Conservation (phyloP, 30 jellyfish, hydroid and myxozoan genomes). For the Turritopsis rubra region DNA sequence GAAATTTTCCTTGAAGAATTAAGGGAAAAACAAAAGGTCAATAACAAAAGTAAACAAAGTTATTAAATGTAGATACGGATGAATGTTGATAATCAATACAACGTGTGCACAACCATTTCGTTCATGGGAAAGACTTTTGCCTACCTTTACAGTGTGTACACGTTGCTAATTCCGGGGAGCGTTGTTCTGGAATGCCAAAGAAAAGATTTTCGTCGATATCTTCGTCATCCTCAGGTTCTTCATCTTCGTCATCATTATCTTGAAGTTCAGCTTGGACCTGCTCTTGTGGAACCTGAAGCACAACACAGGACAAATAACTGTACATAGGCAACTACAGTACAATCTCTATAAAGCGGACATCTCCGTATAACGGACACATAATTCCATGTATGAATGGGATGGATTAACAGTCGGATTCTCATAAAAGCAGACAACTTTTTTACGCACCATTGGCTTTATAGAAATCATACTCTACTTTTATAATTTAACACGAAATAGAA, state of each 20-base stretch:
- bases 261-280: slow-evolving; percentile 43
- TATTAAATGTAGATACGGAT: not conserved
- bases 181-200: slow-evolving; percentile 84
- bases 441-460: no score
- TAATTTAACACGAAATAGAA: no score
- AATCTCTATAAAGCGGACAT: no score
- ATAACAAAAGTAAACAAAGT: not conserved
- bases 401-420: no score
- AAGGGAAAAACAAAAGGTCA: slow-evolving; percentile 21
- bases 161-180: slow-evolving; percentile 32
- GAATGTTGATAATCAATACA: not conserved
- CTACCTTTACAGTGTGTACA: slow-evolving; percentile 46
- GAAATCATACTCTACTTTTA: no score
- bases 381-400: no score
- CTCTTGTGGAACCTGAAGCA: slow-evolving; percentile 35
- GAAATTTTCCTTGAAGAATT: slow-evolving; percentile 59
- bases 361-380: no score
- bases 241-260: slow-evolving; percentile 85
- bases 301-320: no score
- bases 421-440: no score
- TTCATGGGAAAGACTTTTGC: not conserved
- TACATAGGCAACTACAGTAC: no score
- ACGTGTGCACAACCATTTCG: not conserved
- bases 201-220: slow-evolving; percentile 92
- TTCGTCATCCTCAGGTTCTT: slow-evolving; percentile 87